A percentile compares a stretch with the other conserved stretches of the same genome.
phyloP scores from a whole-genome alignment of 1,140 invertebrate species.

The Cydia amplana region DNA sequence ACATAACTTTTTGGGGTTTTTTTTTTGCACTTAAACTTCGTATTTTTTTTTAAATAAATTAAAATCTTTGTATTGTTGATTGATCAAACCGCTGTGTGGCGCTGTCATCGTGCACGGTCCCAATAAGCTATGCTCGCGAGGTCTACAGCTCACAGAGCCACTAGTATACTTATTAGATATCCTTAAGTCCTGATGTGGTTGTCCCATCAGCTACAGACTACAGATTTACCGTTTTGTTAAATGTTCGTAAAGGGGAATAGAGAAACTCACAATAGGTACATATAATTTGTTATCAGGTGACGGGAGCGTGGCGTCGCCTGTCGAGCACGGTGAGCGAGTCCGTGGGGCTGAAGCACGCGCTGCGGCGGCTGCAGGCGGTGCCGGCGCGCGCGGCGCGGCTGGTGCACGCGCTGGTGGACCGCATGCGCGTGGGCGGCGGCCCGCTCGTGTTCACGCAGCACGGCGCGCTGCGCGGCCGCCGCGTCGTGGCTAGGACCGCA shows the following conservation, averaged over 20 bases:
- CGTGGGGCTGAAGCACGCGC: slow-evolving; percentile 70
- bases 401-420: slow-evolving; percentile 73
- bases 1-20: no score
- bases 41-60: no score
- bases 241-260: neutral
- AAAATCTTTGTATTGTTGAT: no score
- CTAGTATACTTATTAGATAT: no score
- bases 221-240: neutral
- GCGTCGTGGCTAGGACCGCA: slow-evolving; percentile 76
- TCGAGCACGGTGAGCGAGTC: slow-evolving; percentile 74
- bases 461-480: slow-evolving; percentile 76
- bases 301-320: slow-evolving; percentile 73
- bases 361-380: slow-evolving; percentile 69
- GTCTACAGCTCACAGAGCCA: no score
- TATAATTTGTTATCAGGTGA: slow-evolving; percentile 56
- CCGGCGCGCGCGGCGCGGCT: slow-evolving; percentile 70
- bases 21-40: no score
- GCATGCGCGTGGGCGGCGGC: slow-evolving; percentile 76
- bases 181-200: no score
- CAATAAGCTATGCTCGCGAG: no score
- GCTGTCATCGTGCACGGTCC: no score
- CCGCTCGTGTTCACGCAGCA: slow-evolving; percentile 69
- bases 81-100: no score
- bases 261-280: no score
- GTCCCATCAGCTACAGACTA: no score